A percentile compares a stretch with the other conserved stretches of the same genome.
phyloP scores from a whole-genome alignment of 2,113 vertebrate species.

The Salminus brasiliensis region DNA sequence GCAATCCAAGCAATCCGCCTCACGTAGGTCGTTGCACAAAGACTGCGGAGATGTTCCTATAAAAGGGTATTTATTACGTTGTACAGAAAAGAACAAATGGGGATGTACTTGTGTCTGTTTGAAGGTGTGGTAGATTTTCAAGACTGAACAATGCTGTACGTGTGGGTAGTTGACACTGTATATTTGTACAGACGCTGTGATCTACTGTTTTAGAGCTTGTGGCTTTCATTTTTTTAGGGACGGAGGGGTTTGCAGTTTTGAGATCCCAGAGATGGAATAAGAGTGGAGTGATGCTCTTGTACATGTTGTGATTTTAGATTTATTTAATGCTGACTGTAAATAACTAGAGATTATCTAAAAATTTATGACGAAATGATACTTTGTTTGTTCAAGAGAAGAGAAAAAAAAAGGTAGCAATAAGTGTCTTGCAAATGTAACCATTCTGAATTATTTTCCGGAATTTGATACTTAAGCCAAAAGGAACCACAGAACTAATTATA shows the following conservation, averaged over 20 bases:
- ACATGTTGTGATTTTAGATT: conserved; percentile 28
- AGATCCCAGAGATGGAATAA: background rate
- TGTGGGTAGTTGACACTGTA: background rate
- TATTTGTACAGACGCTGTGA: conserved; percentile 51
- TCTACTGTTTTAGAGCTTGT: conserved; percentile 11
- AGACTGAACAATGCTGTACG: conserved; percentile 27
- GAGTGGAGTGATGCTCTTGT: background rate
- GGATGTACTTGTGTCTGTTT: conserved; percentile 27
- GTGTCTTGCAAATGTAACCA: background rate
- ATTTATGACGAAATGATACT: background rate
- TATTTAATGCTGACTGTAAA: conserved; percentile 8
- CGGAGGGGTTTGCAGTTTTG: conserved; percentile 16
- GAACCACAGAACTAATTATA: background rate
- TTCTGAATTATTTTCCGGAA: background rate
- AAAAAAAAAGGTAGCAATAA: conserved; percentile 22
- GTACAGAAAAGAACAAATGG: background rate
- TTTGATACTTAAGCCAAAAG: background rate
- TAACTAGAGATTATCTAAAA: conserved; percentile 10
- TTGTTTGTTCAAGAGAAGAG: background rate
- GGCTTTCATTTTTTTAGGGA: background rate
- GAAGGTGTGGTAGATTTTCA: background rate
- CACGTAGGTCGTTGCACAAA: conserved; percentile 1
- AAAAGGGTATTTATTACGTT: conserved; percentile 14
- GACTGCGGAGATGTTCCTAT: background rate
- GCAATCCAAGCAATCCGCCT: conserved; percentile 4